phyloP scores from a whole-genome alignment of 2,113 vertebrate species.

The Riparia riparia region DNA sequence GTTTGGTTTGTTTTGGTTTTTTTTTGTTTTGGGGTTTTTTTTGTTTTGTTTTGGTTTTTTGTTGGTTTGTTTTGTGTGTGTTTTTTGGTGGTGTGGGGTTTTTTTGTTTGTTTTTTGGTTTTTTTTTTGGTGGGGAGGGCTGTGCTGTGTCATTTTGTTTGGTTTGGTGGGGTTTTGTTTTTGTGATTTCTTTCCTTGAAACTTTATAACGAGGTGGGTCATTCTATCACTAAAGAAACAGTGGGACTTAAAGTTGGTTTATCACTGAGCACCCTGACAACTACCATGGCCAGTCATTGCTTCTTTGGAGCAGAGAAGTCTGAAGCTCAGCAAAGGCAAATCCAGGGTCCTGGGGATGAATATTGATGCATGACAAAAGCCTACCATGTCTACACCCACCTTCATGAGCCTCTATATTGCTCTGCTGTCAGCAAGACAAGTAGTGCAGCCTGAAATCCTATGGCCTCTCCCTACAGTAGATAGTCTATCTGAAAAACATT shows the following conservation, averaged over 20 bases:
- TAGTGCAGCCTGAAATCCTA: not conserved
- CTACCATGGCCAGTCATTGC: rapidly evolving
- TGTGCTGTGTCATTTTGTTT: rapidly evolving
- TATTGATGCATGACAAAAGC: not conserved
- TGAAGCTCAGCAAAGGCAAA: not conserved
- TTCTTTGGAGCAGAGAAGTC: not conserved
- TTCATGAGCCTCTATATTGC: not conserved
- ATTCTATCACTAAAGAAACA: not conserved
- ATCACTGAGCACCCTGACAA: not conserved
- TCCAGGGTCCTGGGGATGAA: not conserved
- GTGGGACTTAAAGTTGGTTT: not conserved
- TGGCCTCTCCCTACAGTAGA: not conserved
- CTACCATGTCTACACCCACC: not conserved
- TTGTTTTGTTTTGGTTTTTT: too few relatives aligned
- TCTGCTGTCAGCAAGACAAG: not conserved
- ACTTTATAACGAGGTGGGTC: not conserved
- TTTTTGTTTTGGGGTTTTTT: not conserved
- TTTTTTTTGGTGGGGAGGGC: rapidly evolving
- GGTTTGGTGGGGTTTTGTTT: rapidly evolving
- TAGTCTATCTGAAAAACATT: not conserved
- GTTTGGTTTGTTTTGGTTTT: not conserved
- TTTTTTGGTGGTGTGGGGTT: too few relatives aligned
- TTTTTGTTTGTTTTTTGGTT: too few relatives aligned
- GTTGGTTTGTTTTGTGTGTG: not conserved
- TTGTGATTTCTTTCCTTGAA: not conserved